Evolutionary conservation across 2,888 invertebrate genomes (phyloP).

Genomic region (Rambutsinella grinnellia): DNA sequence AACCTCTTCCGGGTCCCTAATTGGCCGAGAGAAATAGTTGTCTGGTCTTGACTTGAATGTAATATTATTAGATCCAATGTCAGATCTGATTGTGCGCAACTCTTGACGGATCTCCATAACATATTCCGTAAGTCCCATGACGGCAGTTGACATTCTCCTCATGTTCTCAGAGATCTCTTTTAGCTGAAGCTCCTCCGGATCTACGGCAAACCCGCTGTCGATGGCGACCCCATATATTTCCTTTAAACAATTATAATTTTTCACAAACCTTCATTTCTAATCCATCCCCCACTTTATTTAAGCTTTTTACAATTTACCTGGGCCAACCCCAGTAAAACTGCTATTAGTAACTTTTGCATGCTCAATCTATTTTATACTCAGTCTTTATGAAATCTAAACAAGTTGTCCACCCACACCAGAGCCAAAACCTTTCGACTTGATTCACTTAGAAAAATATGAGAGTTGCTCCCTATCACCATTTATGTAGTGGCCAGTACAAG

Average conservation of each 20-base stretch:
- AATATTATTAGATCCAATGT: not conserved
- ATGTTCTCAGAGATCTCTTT: constrained; percentile 57
- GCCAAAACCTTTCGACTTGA: not conserved
- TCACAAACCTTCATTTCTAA: not conserved
- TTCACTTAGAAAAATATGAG: not conserved
- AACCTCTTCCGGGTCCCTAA: constrained; percentile 27
- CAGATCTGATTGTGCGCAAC: constrained; percentile 30
- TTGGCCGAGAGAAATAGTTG: not conserved
- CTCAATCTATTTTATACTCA: not conserved
- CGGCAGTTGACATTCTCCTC: constrained; percentile 50
- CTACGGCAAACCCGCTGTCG: constrained; percentile 50
- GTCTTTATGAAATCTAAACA: not conserved
- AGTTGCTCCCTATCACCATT: too few species aligned
- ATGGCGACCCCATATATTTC: too few species aligned
- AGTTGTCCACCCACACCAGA: not conserved
- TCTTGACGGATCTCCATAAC: constrained; percentile 55
- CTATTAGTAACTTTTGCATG: too few species aligned
- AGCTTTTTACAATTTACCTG: not conserved
- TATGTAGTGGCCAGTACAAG: not conserved
- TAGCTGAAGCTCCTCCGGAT: constrained; percentile 49
- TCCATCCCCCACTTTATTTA: too few species aligned
- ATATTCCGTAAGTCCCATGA: constrained; percentile 63
- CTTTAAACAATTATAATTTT: not conserved
- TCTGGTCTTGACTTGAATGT: constrained; percentile 8
- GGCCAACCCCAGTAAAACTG: not conserved